Conservation (phyloP, 2,888 invertebrate species). For the Pegoplata infirma region DNA sequence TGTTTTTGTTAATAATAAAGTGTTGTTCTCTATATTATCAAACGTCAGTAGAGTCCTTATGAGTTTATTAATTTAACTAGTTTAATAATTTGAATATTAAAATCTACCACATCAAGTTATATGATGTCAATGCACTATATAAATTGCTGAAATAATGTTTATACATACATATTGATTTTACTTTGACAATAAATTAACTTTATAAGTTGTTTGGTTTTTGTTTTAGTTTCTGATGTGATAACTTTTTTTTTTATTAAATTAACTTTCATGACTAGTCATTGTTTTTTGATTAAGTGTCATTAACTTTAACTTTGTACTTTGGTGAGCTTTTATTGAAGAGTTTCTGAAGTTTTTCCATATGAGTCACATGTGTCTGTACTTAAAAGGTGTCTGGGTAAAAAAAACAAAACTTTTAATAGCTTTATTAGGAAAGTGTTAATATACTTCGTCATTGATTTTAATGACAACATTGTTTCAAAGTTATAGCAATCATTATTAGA, state of each 20-base stretch:
- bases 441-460: conserved; percentile 56
- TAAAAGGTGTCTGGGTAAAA: conserved; percentile 14
- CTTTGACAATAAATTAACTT: conserved; percentile 18
- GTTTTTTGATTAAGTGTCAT: conserved; percentile 37
- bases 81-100: too few species aligned
- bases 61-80: neutral
- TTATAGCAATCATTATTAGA: neutral
- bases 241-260: conserved; percentile 48
- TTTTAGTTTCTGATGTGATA: too few species aligned
- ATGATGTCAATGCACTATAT: neutral
- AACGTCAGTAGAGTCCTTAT: neutral
- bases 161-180: conserved; percentile 17
- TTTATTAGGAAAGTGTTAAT: conserved; percentile 32
- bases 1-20: neutral
- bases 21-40: neutral
- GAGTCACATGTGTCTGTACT: neutral
- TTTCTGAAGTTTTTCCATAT: neutral
- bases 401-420: conserved; percentile 39
- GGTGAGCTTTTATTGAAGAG: neutral
- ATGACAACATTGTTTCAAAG: conserved; percentile 26
- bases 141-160: too few species aligned
- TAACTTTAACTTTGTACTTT: conserved; percentile 38
- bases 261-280: conserved; percentile 57
- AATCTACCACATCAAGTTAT: neutral
- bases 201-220: conserved; percentile 13